phyloP scores from a whole-genome alignment of 2,113 vertebrate genomes.

The Mugil cephalus region DNA sequence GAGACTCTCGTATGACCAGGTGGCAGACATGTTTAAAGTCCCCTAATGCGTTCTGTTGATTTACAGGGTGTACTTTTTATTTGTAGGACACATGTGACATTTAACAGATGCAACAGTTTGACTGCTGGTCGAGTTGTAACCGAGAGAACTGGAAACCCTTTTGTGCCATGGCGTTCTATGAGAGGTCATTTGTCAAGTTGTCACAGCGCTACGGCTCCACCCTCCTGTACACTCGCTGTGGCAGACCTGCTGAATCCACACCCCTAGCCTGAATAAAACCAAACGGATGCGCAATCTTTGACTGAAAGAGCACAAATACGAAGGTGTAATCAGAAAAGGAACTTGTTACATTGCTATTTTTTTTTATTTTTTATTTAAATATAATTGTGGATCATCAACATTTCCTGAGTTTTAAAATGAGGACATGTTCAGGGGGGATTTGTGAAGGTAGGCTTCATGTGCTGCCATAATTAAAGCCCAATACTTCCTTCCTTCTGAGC shows the following conservation, averaged over 20 bases:
- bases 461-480: not conserved
- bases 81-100: not conserved
- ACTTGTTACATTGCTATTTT: not conserved
- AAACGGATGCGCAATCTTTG: slow-evolving; percentile 1
- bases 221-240: slow-evolving; percentile 18
- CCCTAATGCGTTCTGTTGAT: slow-evolving; percentile 4
- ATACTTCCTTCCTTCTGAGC: not conserved
- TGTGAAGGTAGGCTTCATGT: slow-evolving; percentile 40
- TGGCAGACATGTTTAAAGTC: not conserved
- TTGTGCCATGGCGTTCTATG: slow-evolving; percentile 15
- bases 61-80: slow-evolving; percentile 2
- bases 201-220: slow-evolving; percentile 41
- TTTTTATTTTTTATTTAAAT: not conserved
- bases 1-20: not conserved
- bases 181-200: slow-evolving; percentile 44
- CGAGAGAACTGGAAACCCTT: slow-evolving; percentile 13
- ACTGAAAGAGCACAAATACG: not conserved
- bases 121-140: not conserved
- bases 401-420: slow-evolving; percentile 9
- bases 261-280: slow-evolving; percentile 36
- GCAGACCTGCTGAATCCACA: slow-evolving; percentile 25
- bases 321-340: not conserved
- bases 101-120: not conserved
- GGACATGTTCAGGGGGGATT: slow-evolving; percentile 26
- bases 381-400: not conserved